Evolutionary conservation across 2,888 invertebrate species (phyloP).

Genomic region (Sesia apiformis): DNA sequence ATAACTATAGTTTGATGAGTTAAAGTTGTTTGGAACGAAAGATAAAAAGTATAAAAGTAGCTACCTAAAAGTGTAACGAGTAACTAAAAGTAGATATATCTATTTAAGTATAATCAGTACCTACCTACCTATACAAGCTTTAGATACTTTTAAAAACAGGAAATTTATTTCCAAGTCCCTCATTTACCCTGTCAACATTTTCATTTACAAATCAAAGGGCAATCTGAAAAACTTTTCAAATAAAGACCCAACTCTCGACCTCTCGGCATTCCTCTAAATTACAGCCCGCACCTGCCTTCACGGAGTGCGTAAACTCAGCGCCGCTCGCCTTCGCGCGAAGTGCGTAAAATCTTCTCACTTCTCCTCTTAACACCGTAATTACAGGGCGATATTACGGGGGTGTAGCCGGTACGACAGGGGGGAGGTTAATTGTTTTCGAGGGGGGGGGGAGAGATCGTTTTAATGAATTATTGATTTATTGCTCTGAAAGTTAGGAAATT

Average conservation of each 20-base stretch:
- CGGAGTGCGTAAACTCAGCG: constrained; percentile 9
- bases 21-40: no score
- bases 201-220: neutral
- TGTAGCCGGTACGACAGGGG: constrained; percentile 14
- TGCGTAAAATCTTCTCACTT: constrained; percentile 61
- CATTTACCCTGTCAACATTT: neutral
- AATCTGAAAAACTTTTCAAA: neutral
- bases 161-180: no score
- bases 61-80: no score
- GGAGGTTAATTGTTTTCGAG: constrained; percentile 47
- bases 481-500: constrained; percentile 15
- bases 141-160: no score
- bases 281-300: constrained; percentile 20
- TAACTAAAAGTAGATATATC: no score
- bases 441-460: constrained; percentile 17
- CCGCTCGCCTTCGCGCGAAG: constrained; percentile 25
- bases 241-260: neutral
- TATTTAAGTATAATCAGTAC: no score
- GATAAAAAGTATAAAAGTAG: no score
- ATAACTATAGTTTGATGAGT: no score
- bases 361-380: constrained; percentile 56
- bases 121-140: no score
- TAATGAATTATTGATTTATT: constrained; percentile 41
- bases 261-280: constrained; percentile 27
- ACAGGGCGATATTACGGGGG: constrained; percentile 37